These are phyloP conservation scores for Drosophila flavopinicola DNA, from an alignment of 2,888 invertebrate species.

Conservation along the genomic window DNA sequence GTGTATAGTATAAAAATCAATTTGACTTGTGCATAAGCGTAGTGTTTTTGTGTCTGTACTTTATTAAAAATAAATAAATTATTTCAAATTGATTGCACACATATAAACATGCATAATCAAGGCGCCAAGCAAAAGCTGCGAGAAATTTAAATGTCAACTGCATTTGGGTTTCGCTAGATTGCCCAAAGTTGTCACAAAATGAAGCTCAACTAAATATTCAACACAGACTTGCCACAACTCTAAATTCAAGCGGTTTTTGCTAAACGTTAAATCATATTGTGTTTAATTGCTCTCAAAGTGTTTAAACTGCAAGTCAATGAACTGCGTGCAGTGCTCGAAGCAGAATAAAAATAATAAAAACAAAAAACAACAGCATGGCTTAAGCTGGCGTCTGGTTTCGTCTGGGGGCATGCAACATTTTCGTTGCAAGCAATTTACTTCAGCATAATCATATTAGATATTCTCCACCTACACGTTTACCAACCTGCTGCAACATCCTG, in stretches of 20 bases:
- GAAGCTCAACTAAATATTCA: background rate
- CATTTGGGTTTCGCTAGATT: background rate
- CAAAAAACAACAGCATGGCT: slow-evolving; percentile 29
- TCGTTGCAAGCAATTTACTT: slow-evolving; percentile 80
- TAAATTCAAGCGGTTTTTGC: slow-evolving; percentile 2
- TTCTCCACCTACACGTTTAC: slow-evolving; percentile 74
- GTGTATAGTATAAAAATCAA: no score
- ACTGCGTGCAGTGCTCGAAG: slow-evolving; percentile 12
- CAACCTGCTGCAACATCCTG: slow-evolving; percentile 47
- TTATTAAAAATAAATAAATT: background rate
- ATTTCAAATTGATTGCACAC: no score
- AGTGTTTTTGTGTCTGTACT: background rate
- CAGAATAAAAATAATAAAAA: slow-evolving; percentile 42
- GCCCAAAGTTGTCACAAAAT: slow-evolving; percentile 1
- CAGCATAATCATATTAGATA: slow-evolving; percentile 79
- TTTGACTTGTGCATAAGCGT: background rate
- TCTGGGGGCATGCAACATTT: slow-evolving; percentile 70
- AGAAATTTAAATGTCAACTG: background rate
- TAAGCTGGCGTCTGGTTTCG: slow-evolving; percentile 20
- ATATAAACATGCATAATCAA: no score
- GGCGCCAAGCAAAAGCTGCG: background rate
- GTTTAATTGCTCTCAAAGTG: slow-evolving; percentile 69
- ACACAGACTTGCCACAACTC: background rate
- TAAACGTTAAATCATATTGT: slow-evolving; percentile 49
- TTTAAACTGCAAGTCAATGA: slow-evolving; percentile 20